A percentile compares a stretch with the other conserved stretches of the same genome.
phyloP scores from a whole-genome alignment of 2,113 vertebrate species.

The Onychostruthus taczanowskii region DNA sequence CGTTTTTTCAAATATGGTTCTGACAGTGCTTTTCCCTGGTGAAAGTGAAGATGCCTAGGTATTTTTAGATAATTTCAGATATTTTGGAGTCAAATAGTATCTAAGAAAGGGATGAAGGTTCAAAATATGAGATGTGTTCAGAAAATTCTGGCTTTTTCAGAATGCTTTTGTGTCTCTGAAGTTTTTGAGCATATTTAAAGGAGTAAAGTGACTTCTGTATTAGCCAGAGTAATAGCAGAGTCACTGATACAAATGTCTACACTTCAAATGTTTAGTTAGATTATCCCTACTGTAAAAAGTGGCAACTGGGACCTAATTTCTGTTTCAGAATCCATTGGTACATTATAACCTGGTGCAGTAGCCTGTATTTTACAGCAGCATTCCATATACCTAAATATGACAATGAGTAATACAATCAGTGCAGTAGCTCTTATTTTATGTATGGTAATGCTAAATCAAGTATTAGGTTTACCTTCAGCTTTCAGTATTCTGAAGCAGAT shows the following conservation, averaged over 20 bases:
- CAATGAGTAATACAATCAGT: not conserved
- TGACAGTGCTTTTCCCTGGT: not conserved
- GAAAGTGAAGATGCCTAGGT: not conserved
- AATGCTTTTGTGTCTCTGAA: not conserved
- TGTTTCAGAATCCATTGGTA: not conserved
- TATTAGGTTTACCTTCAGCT: not conserved
- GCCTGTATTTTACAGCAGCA: not conserved
- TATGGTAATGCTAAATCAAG: not conserved
- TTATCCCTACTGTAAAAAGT: not conserved
- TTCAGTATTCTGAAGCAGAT: not conserved
- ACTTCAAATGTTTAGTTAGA: not conserved
- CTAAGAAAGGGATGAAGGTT: not conserved
- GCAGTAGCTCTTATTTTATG: not conserved
- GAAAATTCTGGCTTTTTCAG: not conserved
- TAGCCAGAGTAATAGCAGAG: not conserved
- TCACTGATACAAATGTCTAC: not conserved
- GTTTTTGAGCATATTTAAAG: not conserved
- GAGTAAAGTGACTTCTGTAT: not conserved
- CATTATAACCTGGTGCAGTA: not conserved
- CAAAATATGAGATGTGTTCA: accelerated
- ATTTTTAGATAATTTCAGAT: not conserved
- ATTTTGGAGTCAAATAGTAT: not conserved
- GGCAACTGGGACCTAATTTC: not conserved
- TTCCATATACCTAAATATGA: not conserved
- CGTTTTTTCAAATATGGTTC: not conserved